Evolutionary conservation across 2,797 vertebrate species (phyloP).

Genomic region (Syndactyla subalaris): DNA sequence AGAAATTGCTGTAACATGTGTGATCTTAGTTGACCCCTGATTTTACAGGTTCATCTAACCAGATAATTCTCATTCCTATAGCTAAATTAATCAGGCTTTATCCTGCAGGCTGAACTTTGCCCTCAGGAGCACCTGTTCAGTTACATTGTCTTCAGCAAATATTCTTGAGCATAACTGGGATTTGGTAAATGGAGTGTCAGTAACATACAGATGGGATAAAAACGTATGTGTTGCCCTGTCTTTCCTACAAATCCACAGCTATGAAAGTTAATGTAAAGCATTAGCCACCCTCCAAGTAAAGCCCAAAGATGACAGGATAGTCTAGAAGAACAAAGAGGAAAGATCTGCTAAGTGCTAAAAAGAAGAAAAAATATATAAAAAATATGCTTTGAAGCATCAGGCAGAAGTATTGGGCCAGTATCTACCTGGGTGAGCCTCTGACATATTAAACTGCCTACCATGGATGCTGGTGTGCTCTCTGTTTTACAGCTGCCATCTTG

Average conservation of each 20-base stretch:
- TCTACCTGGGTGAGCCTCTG: not conserved
- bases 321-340: not conserved
- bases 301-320: not conserved
- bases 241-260: not conserved
- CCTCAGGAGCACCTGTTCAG: conserved; percentile 50
- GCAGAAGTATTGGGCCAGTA: not conserved
- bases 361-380: not conserved
- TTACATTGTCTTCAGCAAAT: conserved; percentile 14
- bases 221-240: not conserved
- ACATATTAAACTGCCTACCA: not conserved
- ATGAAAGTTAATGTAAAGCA: not conserved
- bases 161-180: not conserved
- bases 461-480: not conserved
- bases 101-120: conserved; percentile 1
- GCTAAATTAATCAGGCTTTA: conserved; percentile 61
- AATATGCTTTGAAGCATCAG: not conserved
- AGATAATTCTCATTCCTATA: conserved; percentile 60
- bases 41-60: conserved; percentile 73
- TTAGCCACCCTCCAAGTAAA: not conserved
- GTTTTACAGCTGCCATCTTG: not conserved
- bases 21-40: conserved; percentile 70
- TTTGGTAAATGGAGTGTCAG: not conserved
- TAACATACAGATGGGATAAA: not conserved
- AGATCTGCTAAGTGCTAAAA: not conserved
- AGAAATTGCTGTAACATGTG: conserved; percentile 54